Conservation (phyloP, 1,140 invertebrate genomes). For the Drosophila repleta region DNA sequence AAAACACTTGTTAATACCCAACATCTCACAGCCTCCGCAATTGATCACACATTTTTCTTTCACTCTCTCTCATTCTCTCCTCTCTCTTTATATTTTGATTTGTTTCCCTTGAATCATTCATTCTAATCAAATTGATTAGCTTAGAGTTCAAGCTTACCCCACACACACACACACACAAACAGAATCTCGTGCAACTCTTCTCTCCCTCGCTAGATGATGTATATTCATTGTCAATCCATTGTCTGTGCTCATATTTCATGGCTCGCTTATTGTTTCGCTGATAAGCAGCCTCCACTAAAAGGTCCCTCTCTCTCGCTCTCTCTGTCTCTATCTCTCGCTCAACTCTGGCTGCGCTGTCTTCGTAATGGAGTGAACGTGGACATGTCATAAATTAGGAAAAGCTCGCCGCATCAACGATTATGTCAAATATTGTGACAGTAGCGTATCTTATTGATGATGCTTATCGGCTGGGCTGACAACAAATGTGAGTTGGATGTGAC, state of each 20-base stretch:
- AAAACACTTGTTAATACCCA: too few relatives aligned
- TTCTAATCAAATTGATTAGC: constrained; percentile 27
- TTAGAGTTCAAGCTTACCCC: neutral
- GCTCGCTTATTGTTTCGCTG: constrained; percentile 48
- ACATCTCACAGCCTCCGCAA: too few relatives aligned
- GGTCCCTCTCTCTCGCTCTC: neutral
- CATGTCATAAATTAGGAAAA: constrained; percentile 76
- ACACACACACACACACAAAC: neutral
- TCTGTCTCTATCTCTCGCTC: neutral
- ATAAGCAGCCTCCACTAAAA: constrained; percentile 53
- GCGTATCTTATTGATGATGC: constrained; percentile 66
- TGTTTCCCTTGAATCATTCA: neutral
- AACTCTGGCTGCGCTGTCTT: constrained; percentile 11
- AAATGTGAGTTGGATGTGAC: constrained; percentile 55
- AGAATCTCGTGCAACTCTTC: constrained; percentile 7
- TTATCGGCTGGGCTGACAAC: constrained; percentile 38
- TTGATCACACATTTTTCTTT: too few relatives aligned
- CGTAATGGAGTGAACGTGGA: constrained; percentile 53
- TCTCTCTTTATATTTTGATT: neutral
- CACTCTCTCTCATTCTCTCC: neutral
- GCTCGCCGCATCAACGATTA: constrained; percentile 61
- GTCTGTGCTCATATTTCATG: constrained; percentile 63
- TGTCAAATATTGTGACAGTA: constrained; percentile 65
- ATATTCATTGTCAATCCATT: constrained; percentile 32
- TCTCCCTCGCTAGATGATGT: constrained; percentile 6